Conservation (phyloP, 2,888 invertebrate species). For the Aleiodes leptofemur region DNA sequence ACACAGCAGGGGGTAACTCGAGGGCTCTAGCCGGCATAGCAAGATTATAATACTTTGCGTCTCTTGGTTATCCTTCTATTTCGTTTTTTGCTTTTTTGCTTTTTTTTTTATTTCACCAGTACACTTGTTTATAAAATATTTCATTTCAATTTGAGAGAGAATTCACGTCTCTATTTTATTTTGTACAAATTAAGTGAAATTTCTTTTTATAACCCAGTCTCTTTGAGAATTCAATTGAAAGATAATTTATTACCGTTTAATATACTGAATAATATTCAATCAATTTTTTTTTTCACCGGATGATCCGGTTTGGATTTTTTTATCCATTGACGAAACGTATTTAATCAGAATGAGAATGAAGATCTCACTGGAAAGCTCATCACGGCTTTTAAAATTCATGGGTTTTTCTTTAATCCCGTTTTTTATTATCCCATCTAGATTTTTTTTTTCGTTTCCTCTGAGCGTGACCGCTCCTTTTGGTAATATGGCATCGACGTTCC, state of each 20-base stretch:
- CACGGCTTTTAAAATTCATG: no score
- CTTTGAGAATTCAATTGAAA: not conserved
- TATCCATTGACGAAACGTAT: no score
- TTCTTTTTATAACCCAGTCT: not conserved
- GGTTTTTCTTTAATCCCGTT: constrained; percentile 28
- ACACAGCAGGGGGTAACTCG: constrained; percentile 69
- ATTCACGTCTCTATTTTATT: constrained; percentile 57
- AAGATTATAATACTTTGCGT: constrained; percentile 22
- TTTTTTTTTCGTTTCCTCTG: no score
- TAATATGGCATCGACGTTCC: constrained; percentile 33
- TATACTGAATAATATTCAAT: no score
- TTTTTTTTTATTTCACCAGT: constrained; percentile 41
- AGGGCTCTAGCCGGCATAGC: constrained; percentile 49
- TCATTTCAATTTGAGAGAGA: constrained; percentile 31
- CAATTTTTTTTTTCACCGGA: no score
- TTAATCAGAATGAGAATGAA: no score
- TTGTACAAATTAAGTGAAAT: constrained; percentile 66
- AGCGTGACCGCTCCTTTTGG: constrained; percentile 7
- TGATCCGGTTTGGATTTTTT: no score
- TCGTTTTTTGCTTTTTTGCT: constrained; percentile 40
- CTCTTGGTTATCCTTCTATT: constrained; percentile 42
- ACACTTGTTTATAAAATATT: constrained; percentile 41
- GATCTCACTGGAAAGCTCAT: no score
- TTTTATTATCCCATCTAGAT: not conserved
- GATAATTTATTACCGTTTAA: no score